Conservation (phyloP, 2,797 vertebrate genomes). For the Taenioides sp. region DNA sequence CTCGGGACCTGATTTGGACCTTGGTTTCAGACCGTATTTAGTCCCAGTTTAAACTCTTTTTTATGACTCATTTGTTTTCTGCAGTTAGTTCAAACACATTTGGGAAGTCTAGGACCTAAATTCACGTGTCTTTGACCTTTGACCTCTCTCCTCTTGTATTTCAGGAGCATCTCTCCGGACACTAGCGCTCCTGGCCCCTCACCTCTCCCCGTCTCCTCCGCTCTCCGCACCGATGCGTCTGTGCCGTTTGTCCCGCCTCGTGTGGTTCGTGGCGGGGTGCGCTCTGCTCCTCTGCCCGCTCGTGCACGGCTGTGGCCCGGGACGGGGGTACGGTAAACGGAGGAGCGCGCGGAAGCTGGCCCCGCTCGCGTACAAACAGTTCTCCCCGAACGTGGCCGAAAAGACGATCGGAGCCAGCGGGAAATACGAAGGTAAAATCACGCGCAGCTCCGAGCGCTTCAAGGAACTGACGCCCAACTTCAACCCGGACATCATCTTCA, state of each 20-base stretch:
- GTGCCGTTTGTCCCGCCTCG: background rate
- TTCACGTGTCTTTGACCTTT: background rate
- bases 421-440: background rate
- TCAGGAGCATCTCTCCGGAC: background rate
- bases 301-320: background rate
- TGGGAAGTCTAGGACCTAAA: too few species aligned
- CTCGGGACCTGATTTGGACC: too few species aligned
- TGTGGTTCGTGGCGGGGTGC: background rate
- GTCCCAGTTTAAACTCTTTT: too few species aligned
- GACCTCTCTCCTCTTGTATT: background rate
- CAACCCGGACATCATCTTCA: conserved; percentile 12
- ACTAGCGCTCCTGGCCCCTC: background rate
- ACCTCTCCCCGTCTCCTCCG: background rate
- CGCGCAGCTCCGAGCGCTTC: background rate
- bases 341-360: background rate
- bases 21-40: too few species aligned
- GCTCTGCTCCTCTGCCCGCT: background rate
- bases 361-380: background rate
- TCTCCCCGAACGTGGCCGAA: background rate
- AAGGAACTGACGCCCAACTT: conserved; percentile 12
- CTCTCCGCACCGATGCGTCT: background rate
- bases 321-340: background rate
- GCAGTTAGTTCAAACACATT: too few species aligned
- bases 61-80: too few species aligned
- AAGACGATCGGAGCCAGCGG: conserved; percentile 5